Conservation (phyloP, 2,113 vertebrate species). For the Empidonax traillii region DNA sequence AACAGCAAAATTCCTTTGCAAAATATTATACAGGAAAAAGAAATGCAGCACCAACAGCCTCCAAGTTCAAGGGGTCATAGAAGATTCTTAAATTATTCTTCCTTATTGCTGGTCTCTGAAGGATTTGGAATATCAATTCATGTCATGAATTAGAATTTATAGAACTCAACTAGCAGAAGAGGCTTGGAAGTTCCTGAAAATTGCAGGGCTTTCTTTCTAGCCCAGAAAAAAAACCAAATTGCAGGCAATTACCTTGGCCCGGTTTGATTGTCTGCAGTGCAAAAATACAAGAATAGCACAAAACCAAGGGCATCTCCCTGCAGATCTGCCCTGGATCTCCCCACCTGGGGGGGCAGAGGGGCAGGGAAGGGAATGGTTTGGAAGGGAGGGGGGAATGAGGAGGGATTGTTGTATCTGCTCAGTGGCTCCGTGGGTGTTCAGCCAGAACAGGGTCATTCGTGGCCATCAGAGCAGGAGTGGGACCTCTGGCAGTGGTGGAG, state of each 20-base stretch:
- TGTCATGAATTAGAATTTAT: neutral
- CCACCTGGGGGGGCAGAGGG: neutral
- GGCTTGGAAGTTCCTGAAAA: neutral
- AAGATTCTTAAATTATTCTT: neutral
- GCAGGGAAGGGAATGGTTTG: neutral
- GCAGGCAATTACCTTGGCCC: neutral
- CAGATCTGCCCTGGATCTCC: neutral
- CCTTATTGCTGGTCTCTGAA: neutral
- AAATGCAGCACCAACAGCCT: neutral
- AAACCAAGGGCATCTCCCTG: neutral
- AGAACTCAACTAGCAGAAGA: neutral
- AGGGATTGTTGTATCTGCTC: too few relatives aligned
- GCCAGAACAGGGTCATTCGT: too few relatives aligned
- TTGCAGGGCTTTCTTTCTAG: neutral
- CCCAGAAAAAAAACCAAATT: neutral
- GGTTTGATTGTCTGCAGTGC: neutral
- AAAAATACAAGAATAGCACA: neutral
- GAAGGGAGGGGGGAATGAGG: neutral
- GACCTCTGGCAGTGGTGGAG: neutral
- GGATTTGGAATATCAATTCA: neutral
- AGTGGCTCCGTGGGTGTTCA: neutral
- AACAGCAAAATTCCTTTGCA: neutral
- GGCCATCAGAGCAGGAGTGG: neutral
- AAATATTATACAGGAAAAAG: neutral
- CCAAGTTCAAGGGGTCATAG: neutral